A percentile compares a stretch with the other conserved stretches of the same genome.
phyloP scores from a whole-genome alignment of 2,888 invertebrate genomes.

The Chrysolina haemoptera region DNA sequence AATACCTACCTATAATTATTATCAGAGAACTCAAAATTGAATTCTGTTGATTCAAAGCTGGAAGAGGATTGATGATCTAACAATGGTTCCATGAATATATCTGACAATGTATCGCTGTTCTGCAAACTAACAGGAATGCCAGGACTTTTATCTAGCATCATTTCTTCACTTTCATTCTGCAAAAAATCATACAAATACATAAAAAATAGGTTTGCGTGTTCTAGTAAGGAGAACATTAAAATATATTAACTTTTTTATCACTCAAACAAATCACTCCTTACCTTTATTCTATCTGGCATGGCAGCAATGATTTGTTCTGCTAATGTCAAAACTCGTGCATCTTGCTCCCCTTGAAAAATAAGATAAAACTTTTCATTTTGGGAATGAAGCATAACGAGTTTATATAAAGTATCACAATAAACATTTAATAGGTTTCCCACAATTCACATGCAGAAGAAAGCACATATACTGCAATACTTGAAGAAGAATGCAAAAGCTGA shows the following conservation, averaged over 20 bases:
- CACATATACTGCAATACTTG: background rate
- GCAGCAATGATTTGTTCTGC: constrained; percentile 99
- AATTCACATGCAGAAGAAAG: background rate
- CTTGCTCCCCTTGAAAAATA: constrained; percentile 83
- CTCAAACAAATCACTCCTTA: constrained; percentile 62
- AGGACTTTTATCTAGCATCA: constrained; percentile 75
- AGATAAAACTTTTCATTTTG: background rate
- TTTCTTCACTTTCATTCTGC: constrained; percentile 85
- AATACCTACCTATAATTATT: constrained; percentile 80
- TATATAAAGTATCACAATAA: background rate
- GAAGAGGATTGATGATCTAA: constrained; percentile 80
- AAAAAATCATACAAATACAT: constrained; percentile 39
- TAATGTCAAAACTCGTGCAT: constrained; percentile 91
- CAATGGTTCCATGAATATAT: constrained; percentile 84
- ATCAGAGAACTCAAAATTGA: constrained; percentile 87
- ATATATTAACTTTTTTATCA: background rate
- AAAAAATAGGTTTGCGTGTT: background rate
- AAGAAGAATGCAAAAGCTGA: background rate
- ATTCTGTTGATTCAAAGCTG: constrained; percentile 78
- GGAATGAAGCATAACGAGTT: background rate
- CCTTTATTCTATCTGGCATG: constrained; percentile 97
- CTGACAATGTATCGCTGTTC: constrained; percentile 70
- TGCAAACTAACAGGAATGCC: constrained; percentile 71
- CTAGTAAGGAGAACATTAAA: background rate
- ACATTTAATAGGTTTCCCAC: background rate